phyloP scores from a whole-genome alignment of 2,113 vertebrate species.

The Neodontobutis hainanensis region DNA sequence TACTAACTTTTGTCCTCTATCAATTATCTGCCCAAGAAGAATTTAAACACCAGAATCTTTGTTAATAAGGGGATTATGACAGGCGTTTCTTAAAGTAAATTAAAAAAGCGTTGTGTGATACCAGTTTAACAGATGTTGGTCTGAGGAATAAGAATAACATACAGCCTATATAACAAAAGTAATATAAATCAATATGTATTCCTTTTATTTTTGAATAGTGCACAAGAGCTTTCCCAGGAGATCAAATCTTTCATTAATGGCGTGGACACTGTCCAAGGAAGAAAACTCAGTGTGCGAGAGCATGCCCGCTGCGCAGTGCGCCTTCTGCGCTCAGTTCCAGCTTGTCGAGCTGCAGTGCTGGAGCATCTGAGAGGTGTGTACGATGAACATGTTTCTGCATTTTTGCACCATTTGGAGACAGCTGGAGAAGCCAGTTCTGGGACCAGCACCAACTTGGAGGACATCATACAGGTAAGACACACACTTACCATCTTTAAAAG shows the following conservation, averaged over 20 bases:
- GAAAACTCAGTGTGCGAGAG: conserved; percentile 85
- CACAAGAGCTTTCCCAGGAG: conserved; percentile 90
- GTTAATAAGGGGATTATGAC: no score
- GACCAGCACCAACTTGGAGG: conserved; percentile 82
- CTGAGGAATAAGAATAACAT: no score
- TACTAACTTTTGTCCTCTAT: no score
- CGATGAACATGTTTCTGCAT: conserved; percentile 87
- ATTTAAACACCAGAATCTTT: no score
- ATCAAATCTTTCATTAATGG: conserved; percentile 93
- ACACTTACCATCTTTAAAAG: neutral
- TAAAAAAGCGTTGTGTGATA: no score
- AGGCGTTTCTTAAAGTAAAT: no score
- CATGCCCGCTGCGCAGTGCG: conserved; percentile 90
- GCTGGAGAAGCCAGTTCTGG: conserved; percentile 65
- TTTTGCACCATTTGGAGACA: conserved; percentile 81
- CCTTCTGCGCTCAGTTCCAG: conserved; percentile 87
- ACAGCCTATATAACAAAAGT: neutral
- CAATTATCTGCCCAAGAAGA: no score
- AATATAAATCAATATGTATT: neutral
- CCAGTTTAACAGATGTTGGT: no score
- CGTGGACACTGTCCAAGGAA: conserved; percentile 82
- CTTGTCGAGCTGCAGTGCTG: conserved; percentile 88
- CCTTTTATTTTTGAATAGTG: conserved; percentile 55
- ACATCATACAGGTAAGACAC: conserved; percentile 80
- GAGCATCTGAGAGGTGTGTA: conserved; percentile 90